Percentiles rank a stretch among this genome's conserved stretches.
Conservation (phyloP, 2,113 vertebrate species). For the Chionomys nivalis region DNA sequence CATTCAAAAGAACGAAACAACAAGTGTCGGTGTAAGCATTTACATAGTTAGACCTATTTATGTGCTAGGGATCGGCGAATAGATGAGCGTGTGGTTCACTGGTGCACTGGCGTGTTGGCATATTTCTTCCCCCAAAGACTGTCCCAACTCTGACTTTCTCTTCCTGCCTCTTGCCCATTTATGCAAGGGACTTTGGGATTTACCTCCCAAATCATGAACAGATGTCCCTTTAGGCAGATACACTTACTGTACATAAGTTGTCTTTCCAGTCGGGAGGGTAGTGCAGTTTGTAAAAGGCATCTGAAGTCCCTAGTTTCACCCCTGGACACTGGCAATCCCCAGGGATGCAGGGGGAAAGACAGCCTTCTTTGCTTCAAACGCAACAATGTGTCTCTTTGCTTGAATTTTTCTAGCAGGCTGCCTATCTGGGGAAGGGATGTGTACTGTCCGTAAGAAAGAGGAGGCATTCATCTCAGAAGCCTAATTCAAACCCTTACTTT, state of each 20-base stretch:
- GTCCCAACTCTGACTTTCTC: neutral
- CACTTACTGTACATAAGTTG: neutral
- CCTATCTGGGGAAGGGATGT: neutral
- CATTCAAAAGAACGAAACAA: neutral
- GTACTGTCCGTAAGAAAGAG: neutral
- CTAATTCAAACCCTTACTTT: too few species aligned
- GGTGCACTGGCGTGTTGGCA: neutral
- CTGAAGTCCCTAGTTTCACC: neutral
- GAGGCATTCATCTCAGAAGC: fast-evolving
- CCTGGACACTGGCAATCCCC: neutral
- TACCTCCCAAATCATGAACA: neutral
- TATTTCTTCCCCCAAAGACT: neutral
- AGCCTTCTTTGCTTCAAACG: neutral
- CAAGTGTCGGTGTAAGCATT: neutral
- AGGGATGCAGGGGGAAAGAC: neutral
- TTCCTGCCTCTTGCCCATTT: neutral
- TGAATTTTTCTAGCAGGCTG: neutral
- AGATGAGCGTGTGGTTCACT: neutral
- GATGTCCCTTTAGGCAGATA: neutral
- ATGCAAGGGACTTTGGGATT: neutral
- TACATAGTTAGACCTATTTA: neutral
- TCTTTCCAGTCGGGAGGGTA: neutral
- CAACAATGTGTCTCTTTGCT: constrained; percentile 41
- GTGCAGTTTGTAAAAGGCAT: neutral
- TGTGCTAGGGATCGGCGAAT: neutral